These are phyloP conservation scores for Norana najaformis DNA, from an alignment of 2,888 invertebrate species.

Conservation along the genomic window DNA sequence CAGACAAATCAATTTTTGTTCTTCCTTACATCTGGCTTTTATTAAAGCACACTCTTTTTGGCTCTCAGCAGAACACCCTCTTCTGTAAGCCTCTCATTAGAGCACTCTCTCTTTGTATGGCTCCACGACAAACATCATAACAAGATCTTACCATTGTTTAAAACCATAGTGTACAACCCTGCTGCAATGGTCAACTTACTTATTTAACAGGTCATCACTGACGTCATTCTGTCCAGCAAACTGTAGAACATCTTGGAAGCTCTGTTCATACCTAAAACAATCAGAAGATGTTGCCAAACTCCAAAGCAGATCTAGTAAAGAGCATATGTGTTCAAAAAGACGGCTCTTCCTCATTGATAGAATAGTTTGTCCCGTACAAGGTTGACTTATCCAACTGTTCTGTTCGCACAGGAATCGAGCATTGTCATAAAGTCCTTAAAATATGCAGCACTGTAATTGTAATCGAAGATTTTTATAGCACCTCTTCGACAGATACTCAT, in stretches of 20 bases:
- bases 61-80: not conserved
- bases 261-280: conserved; percentile 75
- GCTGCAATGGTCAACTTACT: conserved; percentile 25
- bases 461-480: no score
- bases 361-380: not conserved
- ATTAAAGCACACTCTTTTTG: not conserved
- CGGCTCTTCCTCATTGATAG: not conserved
- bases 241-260: conserved; percentile 90
- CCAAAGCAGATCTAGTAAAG: not conserved
- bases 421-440: no score
- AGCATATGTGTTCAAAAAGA: not conserved
- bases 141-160: not conserved
- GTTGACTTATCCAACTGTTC: conserved; percentile 67
- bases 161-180: not conserved
- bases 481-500: no score
- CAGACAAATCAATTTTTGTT: not conserved
- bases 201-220: conserved; percentile 33
- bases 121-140: not conserved
- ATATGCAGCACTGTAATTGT: no score
- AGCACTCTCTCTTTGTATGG: not conserved
- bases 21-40: not conserved
- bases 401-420: conserved; percentile 97
- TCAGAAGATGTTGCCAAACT: not conserved
- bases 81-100: not conserved
- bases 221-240: conserved; percentile 83